These are phyloP conservation scores for Cremastinae sp. DNA, from an alignment of 2,888 invertebrate genomes.

Conservation along the genomic window DNA sequence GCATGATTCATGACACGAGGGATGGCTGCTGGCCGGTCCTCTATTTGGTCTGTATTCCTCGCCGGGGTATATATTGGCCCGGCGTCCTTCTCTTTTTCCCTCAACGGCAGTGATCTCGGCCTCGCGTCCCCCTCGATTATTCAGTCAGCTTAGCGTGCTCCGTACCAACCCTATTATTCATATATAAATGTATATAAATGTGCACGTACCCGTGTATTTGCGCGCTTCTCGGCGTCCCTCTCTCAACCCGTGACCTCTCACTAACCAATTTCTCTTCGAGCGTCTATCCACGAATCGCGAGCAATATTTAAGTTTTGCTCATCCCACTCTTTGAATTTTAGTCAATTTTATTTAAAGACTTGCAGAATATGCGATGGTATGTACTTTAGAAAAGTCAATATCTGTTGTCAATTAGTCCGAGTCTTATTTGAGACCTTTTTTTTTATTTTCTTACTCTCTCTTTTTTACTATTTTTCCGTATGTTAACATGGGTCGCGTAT, in stretches of 20 bases:
- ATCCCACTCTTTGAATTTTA: no score
- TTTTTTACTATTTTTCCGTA: constrained; percentile 5
- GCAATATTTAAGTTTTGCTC: constrained; percentile 36
- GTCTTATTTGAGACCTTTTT: no score
- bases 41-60: constrained; percentile 51
- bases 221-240: constrained; percentile 32
- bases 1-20: constrained; percentile 77
- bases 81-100: constrained; percentile 34
- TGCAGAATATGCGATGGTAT: constrained; percentile 55
- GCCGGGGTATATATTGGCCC: constrained; percentile 42
- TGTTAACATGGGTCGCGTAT: background rate
- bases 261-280: constrained; percentile 69
- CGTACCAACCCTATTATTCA: constrained; percentile 43
- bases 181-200: constrained; percentile 18
- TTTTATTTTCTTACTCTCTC: constrained; percentile 17
- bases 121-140: constrained; percentile 42
- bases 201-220: constrained; percentile 3
- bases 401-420: no score
- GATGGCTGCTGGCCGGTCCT: constrained; percentile 63
- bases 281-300: constrained; percentile 56
- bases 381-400: constrained; percentile 46
- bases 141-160: constrained; percentile 55
- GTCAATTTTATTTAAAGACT: constrained; percentile 49
- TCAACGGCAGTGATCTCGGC: constrained; percentile 44
- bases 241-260: constrained; percentile 59